phyloP scores from a whole-genome alignment of 2,113 vertebrate genomes.

The Cochlearius cochlearius region DNA sequence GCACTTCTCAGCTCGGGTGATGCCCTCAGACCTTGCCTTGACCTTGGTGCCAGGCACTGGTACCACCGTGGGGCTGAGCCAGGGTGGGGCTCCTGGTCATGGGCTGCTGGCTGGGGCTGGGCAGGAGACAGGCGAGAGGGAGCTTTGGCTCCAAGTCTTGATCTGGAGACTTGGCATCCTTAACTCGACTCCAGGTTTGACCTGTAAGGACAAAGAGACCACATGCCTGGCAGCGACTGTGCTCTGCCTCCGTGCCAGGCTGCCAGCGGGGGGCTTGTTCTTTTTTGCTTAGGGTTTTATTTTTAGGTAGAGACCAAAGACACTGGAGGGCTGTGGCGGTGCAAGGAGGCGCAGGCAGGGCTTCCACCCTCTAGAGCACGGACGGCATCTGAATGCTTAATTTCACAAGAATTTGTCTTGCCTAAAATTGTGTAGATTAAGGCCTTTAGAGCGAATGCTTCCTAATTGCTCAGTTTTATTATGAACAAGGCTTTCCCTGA shows the following conservation, averaged over 20 bases:
- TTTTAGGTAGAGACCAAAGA: slow-evolving; percentile 45
- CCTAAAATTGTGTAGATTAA: not conserved
- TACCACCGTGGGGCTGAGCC: not conserved
- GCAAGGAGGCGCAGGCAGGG: not conserved
- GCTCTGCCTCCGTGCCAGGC: slow-evolving; percentile 35
- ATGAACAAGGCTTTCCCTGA: not conserved
- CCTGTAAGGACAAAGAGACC: slow-evolving; percentile 38
- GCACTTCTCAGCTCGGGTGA: not conserved
- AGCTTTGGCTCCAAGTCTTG: not conserved
- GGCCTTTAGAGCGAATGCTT: not conserved
- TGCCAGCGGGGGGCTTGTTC: not conserved
- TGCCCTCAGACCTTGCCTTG: not conserved
- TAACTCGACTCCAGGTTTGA: not conserved
- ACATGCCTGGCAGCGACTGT: slow-evolving; percentile 5
- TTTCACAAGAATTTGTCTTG: not conserved
- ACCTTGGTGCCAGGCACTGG: not conserved
- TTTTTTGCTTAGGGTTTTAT: slow-evolving; percentile 33
- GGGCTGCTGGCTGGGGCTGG: not conserved
- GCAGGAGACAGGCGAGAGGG: not conserved
- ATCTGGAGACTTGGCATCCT: slow-evolving; percentile 9
- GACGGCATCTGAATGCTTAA: not conserved
- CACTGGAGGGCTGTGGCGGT: rapidly evolving
- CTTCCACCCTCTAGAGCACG: not conserved
- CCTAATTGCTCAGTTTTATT: not conserved
- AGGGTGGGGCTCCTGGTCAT: not conserved